Conservation (phyloP, 1,140 invertebrate species). For the Asbolus verrucosus region DNA sequence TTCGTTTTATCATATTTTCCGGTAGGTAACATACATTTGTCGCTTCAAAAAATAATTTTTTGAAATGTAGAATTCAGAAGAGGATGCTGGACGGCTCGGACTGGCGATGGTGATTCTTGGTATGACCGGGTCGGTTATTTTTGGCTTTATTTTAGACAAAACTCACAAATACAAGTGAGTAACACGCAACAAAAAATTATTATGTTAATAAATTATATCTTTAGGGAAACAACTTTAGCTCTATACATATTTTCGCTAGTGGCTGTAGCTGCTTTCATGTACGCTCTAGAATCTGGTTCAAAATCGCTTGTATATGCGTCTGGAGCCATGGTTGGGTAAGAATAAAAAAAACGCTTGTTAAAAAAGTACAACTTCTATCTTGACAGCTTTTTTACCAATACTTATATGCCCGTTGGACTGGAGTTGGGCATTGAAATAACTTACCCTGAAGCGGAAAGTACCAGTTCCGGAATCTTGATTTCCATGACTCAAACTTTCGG, state of each 20-base stretch:
- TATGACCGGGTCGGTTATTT: slow-evolving; percentile 75
- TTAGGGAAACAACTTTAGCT: slow-evolving; percentile 11
- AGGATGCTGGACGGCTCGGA: slow-evolving; percentile 78
- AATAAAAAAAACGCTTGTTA: too few relatives aligned
- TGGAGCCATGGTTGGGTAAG: slow-evolving; percentile 50
- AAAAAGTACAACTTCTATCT: slow-evolving; percentile 43
- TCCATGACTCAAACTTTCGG: slow-evolving; percentile 42
- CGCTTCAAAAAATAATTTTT: too few relatives aligned
- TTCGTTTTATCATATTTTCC: slow-evolving; percentile 55
- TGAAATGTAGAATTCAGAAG: slow-evolving; percentile 59
- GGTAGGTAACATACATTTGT: slow-evolving; percentile 50
- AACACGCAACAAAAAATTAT: background rate
- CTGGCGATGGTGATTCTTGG: slow-evolving; percentile 77
- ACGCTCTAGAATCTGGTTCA: slow-evolving; percentile 42
- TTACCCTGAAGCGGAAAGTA: slow-evolving; percentile 48
- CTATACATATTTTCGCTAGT: slow-evolving; percentile 30
- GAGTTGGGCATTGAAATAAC: slow-evolving; percentile 49
- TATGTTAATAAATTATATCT: too few relatives aligned
- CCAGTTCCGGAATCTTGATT: slow-evolving; percentile 39
- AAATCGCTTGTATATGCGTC: slow-evolving; percentile 48
- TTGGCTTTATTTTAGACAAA: slow-evolving; percentile 78
- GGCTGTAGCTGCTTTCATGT: slow-evolving; percentile 44
- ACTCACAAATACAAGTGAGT: slow-evolving; percentile 67
- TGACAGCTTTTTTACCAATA: slow-evolving; percentile 41
- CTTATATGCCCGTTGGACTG: slow-evolving; percentile 36